Percentiles rank a stretch among this genome's conserved stretches.
These are phyloP conservation scores for Trachelipus rathkii DNA, from an alignment of 1,140 invertebrate species.

Conservation along the genomic window DNA sequence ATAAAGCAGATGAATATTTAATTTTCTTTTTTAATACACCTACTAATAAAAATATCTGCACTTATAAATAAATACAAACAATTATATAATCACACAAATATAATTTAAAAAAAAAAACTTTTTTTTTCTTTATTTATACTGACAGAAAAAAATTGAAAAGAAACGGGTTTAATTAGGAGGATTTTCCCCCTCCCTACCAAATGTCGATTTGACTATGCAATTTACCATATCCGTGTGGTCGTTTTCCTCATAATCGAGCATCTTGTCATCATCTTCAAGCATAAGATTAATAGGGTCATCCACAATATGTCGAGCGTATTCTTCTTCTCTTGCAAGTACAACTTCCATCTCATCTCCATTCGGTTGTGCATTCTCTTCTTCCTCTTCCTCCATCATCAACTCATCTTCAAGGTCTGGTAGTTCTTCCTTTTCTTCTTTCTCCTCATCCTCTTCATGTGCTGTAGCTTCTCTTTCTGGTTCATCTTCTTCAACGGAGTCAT, in stretches of 20 bases:
- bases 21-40: too few relatives aligned
- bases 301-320: background rate
- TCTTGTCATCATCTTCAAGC: conserved; percentile 6
- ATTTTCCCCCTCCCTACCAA: background rate
- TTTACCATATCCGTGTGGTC: conserved; percentile 26
- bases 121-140: too few relatives aligned
- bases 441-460: background rate
- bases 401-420: background rate
- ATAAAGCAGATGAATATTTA: too few relatives aligned
- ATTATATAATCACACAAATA: too few relatives aligned
- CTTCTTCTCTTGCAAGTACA: background rate
- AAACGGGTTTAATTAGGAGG: too few relatives aligned
- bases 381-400: background rate
- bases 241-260: conserved; percentile 3
- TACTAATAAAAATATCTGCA: too few relatives aligned
- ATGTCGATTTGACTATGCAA: background rate
- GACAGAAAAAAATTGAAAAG: too few relatives aligned
- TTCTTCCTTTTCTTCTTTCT: background rate
- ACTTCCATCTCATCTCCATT: conserved; percentile 38
- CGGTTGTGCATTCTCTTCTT: background rate
- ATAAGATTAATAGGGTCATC: conserved; percentile 1
- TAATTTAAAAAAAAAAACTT: too few relatives aligned
- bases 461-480: background rate
- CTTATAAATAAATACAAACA: too few relatives aligned
- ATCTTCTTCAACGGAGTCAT: background rate